Base-by-base conservation (phyloP, 2,113 vertebrate species). In the Nyctereutes procyonoides region DNA sequence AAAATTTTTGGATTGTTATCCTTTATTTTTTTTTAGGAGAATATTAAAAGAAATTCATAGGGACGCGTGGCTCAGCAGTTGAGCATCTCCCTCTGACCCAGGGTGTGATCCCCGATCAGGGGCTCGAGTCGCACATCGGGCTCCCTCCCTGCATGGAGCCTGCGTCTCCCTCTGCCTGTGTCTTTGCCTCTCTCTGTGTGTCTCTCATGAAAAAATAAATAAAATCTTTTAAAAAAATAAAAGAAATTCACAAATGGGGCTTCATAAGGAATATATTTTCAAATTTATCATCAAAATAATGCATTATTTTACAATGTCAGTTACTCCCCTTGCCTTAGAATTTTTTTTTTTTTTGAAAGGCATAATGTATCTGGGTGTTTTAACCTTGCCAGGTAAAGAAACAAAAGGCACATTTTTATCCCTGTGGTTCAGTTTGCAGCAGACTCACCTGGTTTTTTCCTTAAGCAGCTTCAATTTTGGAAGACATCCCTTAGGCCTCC, bases 241-340 rank as follows among this genome's bases (percentile, higher is more conserved):
- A 92, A 62, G 90, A 83, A 88, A 32, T 71, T 76, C 35, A 60
- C 28, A 51, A 51, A 63, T 80, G 2, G n/a, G 35, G 3, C 55
- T 82, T 81, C 15, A 11, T 26, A 74, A 92, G 65, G 22, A 89
- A 93, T 67, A 30, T 86, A 60, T 89, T 95, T 89, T 87, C 48
- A 89, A 88, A 82, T 62, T 62, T 67, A 15, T 38, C 11, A 73
- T 89, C 24, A 76, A 85, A 71, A n/a, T 60, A 13, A 53, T 85
- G 9, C 35, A 32, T 38, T 88, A 17, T 82, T 87, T 86, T 17
- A 17, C 13, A 48, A 53, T 82, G 74, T 93, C 24, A 43, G n/a
- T 81, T 84, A 84, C 9, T 19, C 92, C 11, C 3, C 8, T 77
- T 88, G 51, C 35, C 17, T 93, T 80, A 71, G 63, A 69, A 10